Evolutionary conservation across 2,888 invertebrate species (phyloP), one percentile per base, ranked within the genome.

Genomic region (Tryphoninae sp.): DNA sequence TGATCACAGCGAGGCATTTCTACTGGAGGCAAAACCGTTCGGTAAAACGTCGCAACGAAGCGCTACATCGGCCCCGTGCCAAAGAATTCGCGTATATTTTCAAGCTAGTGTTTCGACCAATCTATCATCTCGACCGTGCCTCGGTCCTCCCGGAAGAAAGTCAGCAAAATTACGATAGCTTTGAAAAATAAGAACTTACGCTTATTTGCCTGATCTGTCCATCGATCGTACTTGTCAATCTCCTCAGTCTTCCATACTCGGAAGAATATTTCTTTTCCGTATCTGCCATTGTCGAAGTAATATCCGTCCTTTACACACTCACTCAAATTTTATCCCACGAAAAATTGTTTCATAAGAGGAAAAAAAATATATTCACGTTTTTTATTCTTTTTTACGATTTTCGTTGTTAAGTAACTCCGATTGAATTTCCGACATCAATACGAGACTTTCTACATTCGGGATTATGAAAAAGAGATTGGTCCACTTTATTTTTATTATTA

Each of bases 201-300:
- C 95, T 95, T 81, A 95, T 94, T 92, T 95, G 94, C 87, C 95
- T 93, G 84, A 95, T 94, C 85, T 95, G 94, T 79, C 95, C 92
- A 88, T 95, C 95, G 80, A 91, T 91, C 84, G 89, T 89, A 88
- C 95, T 95, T 9, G 96, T 96, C 40, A 96, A 91, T 84, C 95
- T 93, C 84, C 95, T 92, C 83, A 96, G 90, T 87, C 96, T 93
- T 80, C 93, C 94, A 86, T 96, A 96, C 89, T 96, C 96, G 86
- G 94, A 94, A 16, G 94, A 94, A 90, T 96, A 96, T 72, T 90
- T 91, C 84, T 90, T 90, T 80, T 92, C 92, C 7, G 90, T 87
- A 61, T 91, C 91, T 40, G 89, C 87, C 91, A 91, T 91, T 42
- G 62, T 53, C 16, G 1, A 59, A 33, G 58, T 33, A n/a, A 16